Evolutionary conservation across 2,888 invertebrate species (phyloP), one percentile per base, ranked within the genome.

Genomic region (Chymomyza caudatula): DNA sequence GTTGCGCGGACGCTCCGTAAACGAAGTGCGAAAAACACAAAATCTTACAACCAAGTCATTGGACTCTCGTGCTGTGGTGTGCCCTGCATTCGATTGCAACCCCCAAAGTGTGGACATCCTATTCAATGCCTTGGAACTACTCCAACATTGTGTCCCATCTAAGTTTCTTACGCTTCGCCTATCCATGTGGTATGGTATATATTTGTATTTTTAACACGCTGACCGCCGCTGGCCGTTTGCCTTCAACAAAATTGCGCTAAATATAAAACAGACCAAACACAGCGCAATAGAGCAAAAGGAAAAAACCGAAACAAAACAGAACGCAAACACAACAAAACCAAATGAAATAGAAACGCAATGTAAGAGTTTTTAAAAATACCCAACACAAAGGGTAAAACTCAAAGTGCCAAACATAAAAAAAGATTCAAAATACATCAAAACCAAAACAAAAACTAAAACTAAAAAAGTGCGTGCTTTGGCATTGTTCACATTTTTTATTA

Each of bases 191-290:
- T 53, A 15, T 54, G 69, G n/a, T n/a, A 69, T 65, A 61, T 60
- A 63, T 72, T 82, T 84, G 80, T 81, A 81, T 81, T 83, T 81
- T 68, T 85, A 81, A 85, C 77, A 60, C 65, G 84, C 86, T 81
- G 80, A 81, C 84, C 80, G 80, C 80, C 84, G 75, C 53, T 53
- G n/a, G 23, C 25, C 29, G 13, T 53, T 25, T 53, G n/a, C 20
- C 4, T 53, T 15, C 23, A 13, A 20, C 4, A 82, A 72, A 65
- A 73, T 75, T 69, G 57, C 55, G 69, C 84, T 85, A 77, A 66
- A 81, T 85, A 85, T 81, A 77, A 73, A 77, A 51, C 51, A 20
- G 51, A 51, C 51, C 51, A 51, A 51, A 17, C 17, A 22, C 66
- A 76, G n/a, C n/a, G n/a, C n/a, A n/a, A n/a, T n/a, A n/a, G n/a